These are phyloP conservation scores for Drosophila falleni DNA, from an alignment of 2,888 invertebrate genomes.

Conservation along the genomic window DNA sequence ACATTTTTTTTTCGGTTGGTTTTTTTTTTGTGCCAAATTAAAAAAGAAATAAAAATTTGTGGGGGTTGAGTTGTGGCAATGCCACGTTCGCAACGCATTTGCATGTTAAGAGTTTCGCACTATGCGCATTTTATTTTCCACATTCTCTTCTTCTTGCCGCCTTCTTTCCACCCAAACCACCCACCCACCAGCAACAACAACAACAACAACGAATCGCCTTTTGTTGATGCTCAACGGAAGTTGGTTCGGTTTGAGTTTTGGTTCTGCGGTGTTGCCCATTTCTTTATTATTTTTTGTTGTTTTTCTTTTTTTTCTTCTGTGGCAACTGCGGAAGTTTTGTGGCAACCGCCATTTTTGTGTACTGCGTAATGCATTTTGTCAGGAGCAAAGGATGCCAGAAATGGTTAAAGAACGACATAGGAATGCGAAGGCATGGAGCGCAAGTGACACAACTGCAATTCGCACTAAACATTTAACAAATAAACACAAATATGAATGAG, in stretches of 20 bases:
- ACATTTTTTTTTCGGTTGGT: constrained; percentile 9
- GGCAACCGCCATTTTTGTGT: constrained; percentile 68
- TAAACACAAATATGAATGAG: constrained; percentile 53
- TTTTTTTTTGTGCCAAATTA: constrained; percentile 62
- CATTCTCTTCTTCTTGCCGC: constrained; percentile 12
- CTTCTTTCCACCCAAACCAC: constrained; percentile 3
- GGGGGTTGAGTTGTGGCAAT: constrained; percentile 2
- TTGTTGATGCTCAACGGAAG: constrained; percentile 58
- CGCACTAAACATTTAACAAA: constrained; percentile 45
- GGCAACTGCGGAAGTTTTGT: constrained; percentile 69
- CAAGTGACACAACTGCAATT: constrained; percentile 30
- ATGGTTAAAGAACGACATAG: constrained; percentile 1
- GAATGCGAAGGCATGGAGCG: constrained; percentile 1
- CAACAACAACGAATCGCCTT: constrained; percentile 26
- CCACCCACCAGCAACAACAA: constrained; percentile 1
- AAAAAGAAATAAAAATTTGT: constrained; percentile 66
- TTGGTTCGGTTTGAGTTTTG: constrained; percentile 35
- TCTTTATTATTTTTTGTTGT: constrained; percentile 27
- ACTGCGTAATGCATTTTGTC: constrained; percentile 39
- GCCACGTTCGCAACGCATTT: constrained; percentile 63
- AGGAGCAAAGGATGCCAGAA: constrained; percentile 5
- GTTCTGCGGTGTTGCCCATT: constrained; percentile 44
- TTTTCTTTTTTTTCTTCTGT: constrained; percentile 13
- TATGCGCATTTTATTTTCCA: constrained; percentile 65
- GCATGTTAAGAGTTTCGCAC: constrained; percentile 79